phyloP scores from a whole-genome alignment of 2,113 vertebrate species.

The Pholis gunnellus region DNA sequence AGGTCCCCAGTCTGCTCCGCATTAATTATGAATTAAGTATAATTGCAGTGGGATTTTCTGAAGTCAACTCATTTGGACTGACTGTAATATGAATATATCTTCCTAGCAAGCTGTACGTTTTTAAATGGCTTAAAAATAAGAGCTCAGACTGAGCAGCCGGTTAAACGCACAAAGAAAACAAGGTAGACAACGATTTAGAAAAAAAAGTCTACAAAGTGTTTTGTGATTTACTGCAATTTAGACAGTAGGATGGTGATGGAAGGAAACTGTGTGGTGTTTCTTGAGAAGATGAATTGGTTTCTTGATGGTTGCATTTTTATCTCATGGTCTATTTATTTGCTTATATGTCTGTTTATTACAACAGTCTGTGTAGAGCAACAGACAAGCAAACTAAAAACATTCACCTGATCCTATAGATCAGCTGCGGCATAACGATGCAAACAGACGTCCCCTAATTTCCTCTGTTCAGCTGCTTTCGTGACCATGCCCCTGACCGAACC shows the following conservation, averaged over 20 bases:
- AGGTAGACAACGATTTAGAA: slow-evolving; percentile 29
- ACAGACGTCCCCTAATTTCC: slow-evolving; percentile 29
- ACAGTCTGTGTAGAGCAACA: slow-evolving; percentile 6
- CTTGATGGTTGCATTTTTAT: slow-evolving; percentile 8
- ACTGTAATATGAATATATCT: slow-evolving; percentile 77
- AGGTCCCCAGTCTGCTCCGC: slow-evolving; percentile 82
- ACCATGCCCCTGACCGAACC: slow-evolving; percentile 22
- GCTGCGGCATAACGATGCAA: neutral
- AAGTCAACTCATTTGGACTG: slow-evolving; percentile 81
- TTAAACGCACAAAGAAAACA: slow-evolving; percentile 28
- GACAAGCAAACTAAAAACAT: slow-evolving; percentile 26
- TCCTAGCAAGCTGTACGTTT: slow-evolving; percentile 60
- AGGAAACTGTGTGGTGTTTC: neutral
- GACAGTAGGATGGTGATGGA: slow-evolving; percentile 5
- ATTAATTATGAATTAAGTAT: slow-evolving; percentile 86
- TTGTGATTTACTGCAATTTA: slow-evolving; percentile 21
- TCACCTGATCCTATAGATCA: slow-evolving; percentile 21
- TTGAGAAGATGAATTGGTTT: neutral
- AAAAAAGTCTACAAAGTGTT: neutral
- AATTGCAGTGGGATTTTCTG: slow-evolving; percentile 83
- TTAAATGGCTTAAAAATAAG: slow-evolving; percentile 49
- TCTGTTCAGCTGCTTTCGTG: slow-evolving; percentile 29
- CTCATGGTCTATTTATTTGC: slow-evolving; percentile 22
- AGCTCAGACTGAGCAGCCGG: slow-evolving; percentile 36
- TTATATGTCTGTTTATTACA: slow-evolving; percentile 36